These are phyloP conservation scores for Urophycis tenuis DNA, from an alignment of 2,797 vertebrate genomes.

Conservation along the genomic window DNA sequence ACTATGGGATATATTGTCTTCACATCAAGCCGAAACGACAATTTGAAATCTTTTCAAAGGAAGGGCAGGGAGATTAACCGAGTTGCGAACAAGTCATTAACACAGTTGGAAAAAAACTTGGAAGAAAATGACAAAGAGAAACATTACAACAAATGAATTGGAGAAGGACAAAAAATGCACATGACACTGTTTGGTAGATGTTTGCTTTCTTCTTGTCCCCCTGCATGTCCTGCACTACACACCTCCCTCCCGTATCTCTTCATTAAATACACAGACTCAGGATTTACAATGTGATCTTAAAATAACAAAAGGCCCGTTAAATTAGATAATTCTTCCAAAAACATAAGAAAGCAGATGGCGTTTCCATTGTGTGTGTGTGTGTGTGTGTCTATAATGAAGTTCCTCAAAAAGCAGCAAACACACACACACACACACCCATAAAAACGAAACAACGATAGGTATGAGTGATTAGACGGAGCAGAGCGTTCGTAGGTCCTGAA, in stretches of 20 bases:
- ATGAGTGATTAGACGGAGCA: conserved; percentile 77
- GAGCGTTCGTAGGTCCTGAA: conserved; percentile 78
- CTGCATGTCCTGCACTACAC: too few species aligned
- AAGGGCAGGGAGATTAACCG: not conserved
- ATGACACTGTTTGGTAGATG: too few species aligned
- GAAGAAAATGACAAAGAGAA: not conserved
- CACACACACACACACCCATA: not conserved
- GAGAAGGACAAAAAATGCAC: not conserved
- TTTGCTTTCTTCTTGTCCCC: not conserved
- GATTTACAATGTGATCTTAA: not conserved
- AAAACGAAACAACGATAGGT: conserved; percentile 62
- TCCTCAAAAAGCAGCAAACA: conserved; percentile 58
- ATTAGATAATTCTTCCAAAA: not conserved
- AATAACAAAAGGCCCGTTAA: not conserved
- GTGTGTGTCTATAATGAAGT: conserved; percentile 23
- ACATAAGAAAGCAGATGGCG: not conserved
- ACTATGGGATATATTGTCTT: not conserved
- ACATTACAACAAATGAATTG: not conserved
- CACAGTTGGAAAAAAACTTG: not conserved
- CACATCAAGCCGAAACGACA: not conserved
- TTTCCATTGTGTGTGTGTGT: not conserved
- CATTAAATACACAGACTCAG: not conserved
- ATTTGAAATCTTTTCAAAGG: not conserved
- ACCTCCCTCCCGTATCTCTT: not conserved
- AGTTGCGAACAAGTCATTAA: not conserved